Base-by-base conservation (phyloP, 2,113 vertebrate genomes). In the Odontesthes bonariensis region DNA sequence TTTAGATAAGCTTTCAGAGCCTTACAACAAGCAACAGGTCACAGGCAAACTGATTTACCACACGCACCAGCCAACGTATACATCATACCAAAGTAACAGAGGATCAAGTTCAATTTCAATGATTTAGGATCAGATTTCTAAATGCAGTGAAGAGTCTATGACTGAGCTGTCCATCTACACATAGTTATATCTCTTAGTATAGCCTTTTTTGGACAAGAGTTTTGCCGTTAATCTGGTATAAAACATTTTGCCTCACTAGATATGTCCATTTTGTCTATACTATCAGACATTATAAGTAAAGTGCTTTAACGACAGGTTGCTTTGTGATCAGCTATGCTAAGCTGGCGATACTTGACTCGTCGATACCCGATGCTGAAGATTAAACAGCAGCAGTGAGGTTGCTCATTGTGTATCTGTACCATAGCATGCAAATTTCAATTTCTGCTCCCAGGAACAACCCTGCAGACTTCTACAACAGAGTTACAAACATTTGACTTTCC, bases 21-120 rank as follows among this genome's bases (percentile, higher is more conserved):
- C 69, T 91, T 76, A 91, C 86, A 92, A 93, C 89, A 82, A 83
- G 73, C 66, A 81, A 66, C 73, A 83, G 33, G 73, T 61, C 64
- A 70, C 27, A 27, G 27, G 27, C 27, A 27, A 81, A 70, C 60
- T 27, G 75, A 19, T 62, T 58, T 60, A 73, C 73, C 51, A 86
- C 14, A 59, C 73, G 57, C 67, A 88, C 56, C 53, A 83, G 12
- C 59, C 69, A 75, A 82, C 49, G 51, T 77, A 64, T 64, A 75
- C 38, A 27, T 49, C 14, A n/a, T 5, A 72, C 31, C 63, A 11
- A n/a, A 54, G 33, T 53, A 42, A 58, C n/a, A n/a, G 52, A 17
- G 65, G 5, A 52, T 6, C 31, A 38, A 75, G 65, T 5, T 31
- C 27, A 6, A 8, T 38, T 46, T 38, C 54, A 75, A 13, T 66